Evolutionary conservation across 2,888 invertebrate species (phyloP), one percentile per base, ranked within the genome.

Genomic region (Phania funesta): DNA sequence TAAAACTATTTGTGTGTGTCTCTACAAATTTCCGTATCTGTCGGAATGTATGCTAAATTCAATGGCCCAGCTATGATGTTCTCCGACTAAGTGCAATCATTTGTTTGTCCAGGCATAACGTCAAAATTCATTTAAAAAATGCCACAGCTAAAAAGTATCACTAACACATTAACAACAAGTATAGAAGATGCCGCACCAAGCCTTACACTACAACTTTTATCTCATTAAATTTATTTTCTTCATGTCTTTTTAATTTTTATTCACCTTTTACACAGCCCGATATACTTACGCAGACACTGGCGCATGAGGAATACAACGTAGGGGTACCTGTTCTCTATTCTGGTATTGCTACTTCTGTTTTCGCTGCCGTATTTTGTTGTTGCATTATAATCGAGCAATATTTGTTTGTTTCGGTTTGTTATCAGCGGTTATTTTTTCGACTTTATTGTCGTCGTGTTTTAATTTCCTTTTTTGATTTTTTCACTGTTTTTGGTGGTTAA

Each of bases 1-100:
- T 24, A 24, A 11, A 5, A 35, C 2, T 13, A 1, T 7, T 4
- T 22, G 13, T 46, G 22, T 35, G 24, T 29, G 26, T 38, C 11
- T 38, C 9, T 35, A 50, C 50, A 52, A 44, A 44, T 35, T 64
- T 20, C 32, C 22, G 26, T 62, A 60, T 68, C 76, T 24, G 22
- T 26, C 44, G 76, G 74, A 70, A 56, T 60, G 74, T 52, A 79
- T 73, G 70, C 64, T 68, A 58, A 64, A 71, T 83, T 76, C 73
- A 79, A 71, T 84, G 78, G 48, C 29, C 65, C 32, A 56, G 50
- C 71, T 64, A 58, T 78, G 76, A 73, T 79, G 75, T 76, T 80
- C 52, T 75, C 80, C 71, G 83, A 65, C 85, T 87, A 87, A 87
- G 87, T 87, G 87, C 86, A 86, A 87, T 87, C 86, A 86, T 87